Conservation (phyloP, 2,113 vertebrate genomes). For the Syngnathus scovelli region DNA sequence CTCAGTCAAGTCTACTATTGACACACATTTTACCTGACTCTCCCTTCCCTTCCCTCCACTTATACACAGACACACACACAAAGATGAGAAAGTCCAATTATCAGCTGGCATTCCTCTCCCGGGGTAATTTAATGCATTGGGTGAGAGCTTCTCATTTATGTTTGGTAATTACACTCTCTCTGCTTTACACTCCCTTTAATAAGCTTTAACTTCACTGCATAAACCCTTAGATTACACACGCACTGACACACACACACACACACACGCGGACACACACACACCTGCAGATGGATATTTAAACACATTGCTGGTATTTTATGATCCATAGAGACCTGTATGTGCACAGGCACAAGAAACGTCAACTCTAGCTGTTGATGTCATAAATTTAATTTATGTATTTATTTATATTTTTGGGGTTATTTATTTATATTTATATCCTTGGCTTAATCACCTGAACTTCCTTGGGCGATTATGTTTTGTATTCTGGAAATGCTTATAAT, state of each 20-base stretch:
- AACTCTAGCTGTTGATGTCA: conserved; percentile 25
- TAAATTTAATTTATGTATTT: background rate
- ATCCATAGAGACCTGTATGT: conserved; percentile 16
- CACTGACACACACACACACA: conserved; percentile 16
- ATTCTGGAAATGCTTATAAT: conserved; percentile 64
- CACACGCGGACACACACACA: conserved; percentile 8
- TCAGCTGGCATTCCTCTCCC: conserved; percentile 62
- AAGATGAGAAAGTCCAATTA: conserved; percentile 68
- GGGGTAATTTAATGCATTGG: conserved; percentile 71
- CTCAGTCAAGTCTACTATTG: background rate
- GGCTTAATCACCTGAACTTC: conserved; percentile 59
- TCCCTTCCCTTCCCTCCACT: background rate
- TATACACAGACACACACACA: conserved; percentile 14
- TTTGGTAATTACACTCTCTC: conserved; percentile 70
- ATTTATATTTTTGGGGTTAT: background rate
- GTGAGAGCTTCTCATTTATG: conserved; percentile 71
- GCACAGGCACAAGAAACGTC: background rate
- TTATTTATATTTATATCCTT: background rate
- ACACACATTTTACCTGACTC: conserved; percentile 8
- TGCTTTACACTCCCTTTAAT: conserved; percentile 71
- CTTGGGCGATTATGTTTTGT: conserved; percentile 59
- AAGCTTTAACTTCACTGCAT: conserved; percentile 67
- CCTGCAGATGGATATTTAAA: conserved; percentile 48
- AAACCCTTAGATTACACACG: conserved; percentile 59
- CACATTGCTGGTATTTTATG: conserved; percentile 17